Percentiles rank a stretch among this genome's conserved stretches.
Evolutionary conservation across 1,140 invertebrate genomes (phyloP).

Genomic region (Papilio aristodemus): DNA sequence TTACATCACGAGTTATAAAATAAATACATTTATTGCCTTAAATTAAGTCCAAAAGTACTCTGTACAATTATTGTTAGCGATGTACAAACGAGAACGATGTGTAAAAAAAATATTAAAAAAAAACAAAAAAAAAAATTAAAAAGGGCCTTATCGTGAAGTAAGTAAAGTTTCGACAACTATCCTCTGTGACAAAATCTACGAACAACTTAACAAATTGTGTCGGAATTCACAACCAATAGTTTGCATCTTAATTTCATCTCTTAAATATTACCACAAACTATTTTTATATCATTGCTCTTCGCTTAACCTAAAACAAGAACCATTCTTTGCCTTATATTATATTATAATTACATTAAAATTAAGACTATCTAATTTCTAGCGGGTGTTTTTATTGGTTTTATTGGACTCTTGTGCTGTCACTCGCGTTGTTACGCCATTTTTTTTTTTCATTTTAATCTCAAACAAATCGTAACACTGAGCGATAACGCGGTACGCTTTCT

Average conservation of each 20-base stretch:
- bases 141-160: conserved; percentile 71
- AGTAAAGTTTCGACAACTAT: conserved; percentile 67
- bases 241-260: conserved; percentile 79
- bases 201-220: conserved; percentile 80
- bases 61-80: conserved; percentile 80
- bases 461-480: conserved; percentile 44
- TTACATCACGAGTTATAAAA: conserved; percentile 81
- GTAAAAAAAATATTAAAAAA: conserved; percentile 74
- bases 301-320: conserved; percentile 79
- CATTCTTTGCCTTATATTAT: conserved; percentile 77
- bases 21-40: conserved; percentile 81
- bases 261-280: conserved; percentile 80
- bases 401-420: conserved; percentile 71
- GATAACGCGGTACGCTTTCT: conserved; percentile 40
- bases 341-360: conserved; percentile 79
- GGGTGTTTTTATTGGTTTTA: conserved; percentile 73
- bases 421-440: conserved; percentile 59
- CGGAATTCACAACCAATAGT: conserved; percentile 80
- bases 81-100: conserved; percentile 78
- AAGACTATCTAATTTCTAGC: conserved; percentile 78
- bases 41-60: conserved; percentile 80
- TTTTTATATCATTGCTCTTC: conserved; percentile 79
- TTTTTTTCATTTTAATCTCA: conserved; percentile 59
- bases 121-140: conserved; percentile 64
- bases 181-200: conserved; percentile 70